phyloP scores from a whole-genome alignment of 2,888 invertebrate species.

The Latheticus oryzae region DNA sequence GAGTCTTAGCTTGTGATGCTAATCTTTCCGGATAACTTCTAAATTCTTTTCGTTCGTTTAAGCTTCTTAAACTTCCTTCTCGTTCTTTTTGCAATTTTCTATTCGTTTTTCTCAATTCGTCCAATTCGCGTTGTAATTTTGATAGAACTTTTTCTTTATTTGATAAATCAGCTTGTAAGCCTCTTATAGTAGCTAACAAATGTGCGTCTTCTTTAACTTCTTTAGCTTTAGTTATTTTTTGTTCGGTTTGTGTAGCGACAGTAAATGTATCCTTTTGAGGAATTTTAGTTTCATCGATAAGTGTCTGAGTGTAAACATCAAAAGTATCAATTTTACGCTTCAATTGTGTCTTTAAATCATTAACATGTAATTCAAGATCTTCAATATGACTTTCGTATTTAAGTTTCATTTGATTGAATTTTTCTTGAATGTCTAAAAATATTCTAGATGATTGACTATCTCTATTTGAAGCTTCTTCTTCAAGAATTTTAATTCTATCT shows the following conservation, averaged over 20 bases:
- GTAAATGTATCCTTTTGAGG: constrained; percentile 59
- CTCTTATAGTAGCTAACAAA: constrained; percentile 82
- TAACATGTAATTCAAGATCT: constrained; percentile 77
- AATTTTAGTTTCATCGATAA: constrained; percentile 53
- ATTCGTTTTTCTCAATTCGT: constrained; percentile 81
- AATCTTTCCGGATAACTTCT: constrained; percentile 60
- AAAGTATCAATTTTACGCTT: constrained; percentile 64
- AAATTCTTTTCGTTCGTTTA: constrained; percentile 61
- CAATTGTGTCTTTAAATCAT: constrained; percentile 62
- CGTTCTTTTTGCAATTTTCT: constrained; percentile 81
- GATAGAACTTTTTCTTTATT: constrained; percentile 79
- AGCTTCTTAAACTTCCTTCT: constrained; percentile 70
- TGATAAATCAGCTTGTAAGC: constrained; percentile 79
- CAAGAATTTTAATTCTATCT: constrained; percentile 77
- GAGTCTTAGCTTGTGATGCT: constrained; percentile 55
- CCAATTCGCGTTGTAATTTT: constrained; percentile 80
- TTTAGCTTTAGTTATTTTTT: constrained; percentile 17
- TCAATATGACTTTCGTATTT: constrained; percentile 82
- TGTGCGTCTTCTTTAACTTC: constrained; percentile 78
- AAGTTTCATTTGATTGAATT: constrained; percentile 80
- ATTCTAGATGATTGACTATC: constrained; percentile 79
- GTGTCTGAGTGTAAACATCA: constrained; percentile 63
- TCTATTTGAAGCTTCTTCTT: constrained; percentile 77
- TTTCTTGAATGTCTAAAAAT: constrained; percentile 78
- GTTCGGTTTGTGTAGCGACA: constrained; percentile 57